phyloP scores from a whole-genome alignment of 2,797 vertebrate genomes.

The Neosilurus hyrtlii region DNA sequence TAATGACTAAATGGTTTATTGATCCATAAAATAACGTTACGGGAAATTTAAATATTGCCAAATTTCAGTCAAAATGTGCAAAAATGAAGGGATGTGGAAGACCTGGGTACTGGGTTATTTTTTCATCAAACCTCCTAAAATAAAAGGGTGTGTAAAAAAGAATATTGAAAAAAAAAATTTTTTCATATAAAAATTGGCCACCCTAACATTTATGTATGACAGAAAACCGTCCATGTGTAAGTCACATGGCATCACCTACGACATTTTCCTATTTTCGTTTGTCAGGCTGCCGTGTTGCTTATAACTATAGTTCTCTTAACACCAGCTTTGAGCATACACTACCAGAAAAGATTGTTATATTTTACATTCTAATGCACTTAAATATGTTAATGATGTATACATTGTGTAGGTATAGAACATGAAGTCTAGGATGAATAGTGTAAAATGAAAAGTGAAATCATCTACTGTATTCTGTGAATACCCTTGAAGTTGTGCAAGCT shows the following conservation, averaged over 20 bases:
- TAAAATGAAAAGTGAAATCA: slow-evolving; percentile 51
- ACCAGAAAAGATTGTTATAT: slow-evolving; percentile 1
- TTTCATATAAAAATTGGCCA: too few species aligned
- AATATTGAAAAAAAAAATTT: too few species aligned
- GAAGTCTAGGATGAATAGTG: slow-evolving; percentile 22
- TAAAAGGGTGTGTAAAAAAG: too few species aligned
- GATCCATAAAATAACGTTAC: too few species aligned
- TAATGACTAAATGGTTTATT: too few species aligned
- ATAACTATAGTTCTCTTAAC: slow-evolving; percentile 18
- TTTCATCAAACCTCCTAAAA: too few species aligned
- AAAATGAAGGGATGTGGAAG: too few species aligned
- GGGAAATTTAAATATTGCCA: too few species aligned
- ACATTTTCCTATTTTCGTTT: slow-evolving; percentile 23
- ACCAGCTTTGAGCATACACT: slow-evolving; percentile 40
- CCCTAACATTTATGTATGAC: slow-evolving; percentile 72
- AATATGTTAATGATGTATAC: neutral
- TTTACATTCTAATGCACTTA: too few species aligned
- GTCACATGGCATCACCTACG: slow-evolving; percentile 8
- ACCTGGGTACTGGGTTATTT: too few species aligned
- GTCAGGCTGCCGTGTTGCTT: slow-evolving; percentile 16
- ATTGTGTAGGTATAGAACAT: neutral
- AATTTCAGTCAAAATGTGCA: too few species aligned
- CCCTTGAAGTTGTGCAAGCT: slow-evolving; percentile 69
- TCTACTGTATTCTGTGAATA: slow-evolving; percentile 84
- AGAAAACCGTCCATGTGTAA: slow-evolving; percentile 62